Base-by-base conservation (phyloP, 2,113 vertebrate species). In the Oenanthe melanoleuca region DNA sequence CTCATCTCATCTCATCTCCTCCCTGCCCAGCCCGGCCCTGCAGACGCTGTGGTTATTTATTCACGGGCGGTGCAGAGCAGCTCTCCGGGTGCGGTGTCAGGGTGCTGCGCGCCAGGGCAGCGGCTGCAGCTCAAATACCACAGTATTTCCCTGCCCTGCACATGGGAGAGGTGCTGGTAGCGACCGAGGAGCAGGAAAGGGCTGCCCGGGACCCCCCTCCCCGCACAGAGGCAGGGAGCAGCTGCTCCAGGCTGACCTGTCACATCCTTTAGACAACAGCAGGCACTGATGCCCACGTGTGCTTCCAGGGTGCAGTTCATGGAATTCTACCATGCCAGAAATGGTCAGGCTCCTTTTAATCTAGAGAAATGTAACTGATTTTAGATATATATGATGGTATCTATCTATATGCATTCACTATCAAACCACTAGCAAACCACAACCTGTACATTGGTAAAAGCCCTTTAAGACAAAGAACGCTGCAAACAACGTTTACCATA, bases 11-110 rank as follows among this genome's bases (percentile, higher is more conserved):
- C 40, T 16, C 40, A 42, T 42, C 40, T 42, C 40, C 96, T 96
- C 96, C 97, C 97, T 94, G 96, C 42, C 61, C 91, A 95, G 83
- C 63, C 75, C 47, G 75, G 61, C 93, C 93, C 74, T 4, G 20
- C 57, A 3, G 15, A 80, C 91, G 82, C 59, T 7, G 38, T 0
- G 1, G 59, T 73, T 83, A 65, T 31, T 95, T 38, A 72, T 56
- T 70, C 12, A 89, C 74, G 61, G 94, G 80, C 47, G 38, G 78
- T 37, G 95, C 95, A 71, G 47, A 88, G 50, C 72, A 69, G 63
- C 59, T 38, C 50, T 14, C 29, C 18, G 42, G 37, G 56, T 12
- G 53, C 37, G 2, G 49, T 83, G 78, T 71, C 56, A 1, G 83
- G 34, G 37, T n/a, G 73, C 52, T 12, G 20, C 5, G 1, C 1